These are phyloP conservation scores for Catharus bicknelli DNA, from an alignment of 2,113 vertebrate species.

Conservation along the genomic window DNA sequence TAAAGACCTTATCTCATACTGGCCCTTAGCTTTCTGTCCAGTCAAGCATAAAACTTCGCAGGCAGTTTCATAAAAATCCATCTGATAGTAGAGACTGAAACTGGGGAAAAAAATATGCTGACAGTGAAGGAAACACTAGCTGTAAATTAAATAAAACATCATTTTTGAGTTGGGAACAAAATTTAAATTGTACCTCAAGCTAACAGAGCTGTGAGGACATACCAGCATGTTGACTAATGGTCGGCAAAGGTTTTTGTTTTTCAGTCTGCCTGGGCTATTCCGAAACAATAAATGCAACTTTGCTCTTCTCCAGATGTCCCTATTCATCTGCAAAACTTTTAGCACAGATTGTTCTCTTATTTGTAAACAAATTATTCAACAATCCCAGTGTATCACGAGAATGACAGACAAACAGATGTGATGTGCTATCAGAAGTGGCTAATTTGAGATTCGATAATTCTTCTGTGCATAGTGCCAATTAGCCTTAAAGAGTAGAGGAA, in stretches of 20 bases:
- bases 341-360: constrained; percentile 39
- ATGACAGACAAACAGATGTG: constrained; percentile 48
- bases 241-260: not conserved
- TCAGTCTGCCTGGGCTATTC: not conserved
- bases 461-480: not conserved
- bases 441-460: constrained; percentile 24
- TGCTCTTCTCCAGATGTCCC: constrained; percentile 37
- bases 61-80: not conserved
- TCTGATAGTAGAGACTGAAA: not conserved
- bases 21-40: not conserved
- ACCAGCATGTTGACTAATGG: not conserved
- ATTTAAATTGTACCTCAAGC: not conserved
- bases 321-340: constrained; percentile 52
- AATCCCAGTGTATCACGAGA: not conserved
- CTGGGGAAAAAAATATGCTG: not conserved
- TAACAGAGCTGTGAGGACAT: not conserved
- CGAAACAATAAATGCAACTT: not conserved
- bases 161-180: not conserved
- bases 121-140: not conserved
- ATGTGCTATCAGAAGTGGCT: not conserved
- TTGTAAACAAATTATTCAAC: constrained; percentile 62
- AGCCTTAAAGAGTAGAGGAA: constrained; percentile 16
- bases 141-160: not conserved
- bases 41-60: not conserved
- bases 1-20: not conserved